phyloP scores from a whole-genome alignment of 2,888 invertebrate genomes.

The Dolichomitus sp. region DNA sequence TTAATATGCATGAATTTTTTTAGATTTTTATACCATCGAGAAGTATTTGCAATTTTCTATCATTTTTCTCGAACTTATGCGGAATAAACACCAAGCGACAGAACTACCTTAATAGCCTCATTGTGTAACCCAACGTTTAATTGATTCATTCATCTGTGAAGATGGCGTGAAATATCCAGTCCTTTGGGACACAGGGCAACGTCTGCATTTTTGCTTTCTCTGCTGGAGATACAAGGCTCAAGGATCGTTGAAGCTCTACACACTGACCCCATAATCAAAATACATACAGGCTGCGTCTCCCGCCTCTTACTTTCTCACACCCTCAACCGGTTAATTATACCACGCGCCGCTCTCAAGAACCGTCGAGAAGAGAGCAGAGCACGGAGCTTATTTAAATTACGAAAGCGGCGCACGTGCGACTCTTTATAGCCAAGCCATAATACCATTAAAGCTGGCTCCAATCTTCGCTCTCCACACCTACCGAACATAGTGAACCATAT shows the following conservation, averaged over 20 bases:
- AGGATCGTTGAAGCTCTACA: slow-evolving; percentile 1
- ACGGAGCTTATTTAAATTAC: slow-evolving; percentile 63
- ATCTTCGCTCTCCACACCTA: slow-evolving; percentile 26
- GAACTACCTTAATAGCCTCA: no score
- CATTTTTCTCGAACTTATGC: no score
- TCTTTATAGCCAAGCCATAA: slow-evolving; percentile 57
- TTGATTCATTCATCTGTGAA: not conserved
- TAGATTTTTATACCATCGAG: no score
- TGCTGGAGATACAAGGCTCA: not conserved
- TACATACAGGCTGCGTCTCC: not conserved
- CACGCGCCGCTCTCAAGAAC: slow-evolving; percentile 33
- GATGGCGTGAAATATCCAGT: not conserved
- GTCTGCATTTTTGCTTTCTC: not conserved
- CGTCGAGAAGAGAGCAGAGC: not conserved
- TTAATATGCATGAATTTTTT: no score
- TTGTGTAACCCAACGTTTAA: not conserved
- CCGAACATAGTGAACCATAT: slow-evolving; percentile 20
- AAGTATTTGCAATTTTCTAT: no score
- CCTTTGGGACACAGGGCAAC: not conserved
- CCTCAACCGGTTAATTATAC: slow-evolving; percentile 55
- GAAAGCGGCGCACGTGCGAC: slow-evolving; percentile 61
- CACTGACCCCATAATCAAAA: slow-evolving; percentile 1
- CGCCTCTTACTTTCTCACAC: slow-evolving; percentile 50
- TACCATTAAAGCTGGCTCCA: slow-evolving; percentile 57
- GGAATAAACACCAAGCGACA: no score